These are phyloP conservation scores for Apodemia zela DNA, from an alignment of 2,888 invertebrate species.

Conservation along the genomic window DNA sequence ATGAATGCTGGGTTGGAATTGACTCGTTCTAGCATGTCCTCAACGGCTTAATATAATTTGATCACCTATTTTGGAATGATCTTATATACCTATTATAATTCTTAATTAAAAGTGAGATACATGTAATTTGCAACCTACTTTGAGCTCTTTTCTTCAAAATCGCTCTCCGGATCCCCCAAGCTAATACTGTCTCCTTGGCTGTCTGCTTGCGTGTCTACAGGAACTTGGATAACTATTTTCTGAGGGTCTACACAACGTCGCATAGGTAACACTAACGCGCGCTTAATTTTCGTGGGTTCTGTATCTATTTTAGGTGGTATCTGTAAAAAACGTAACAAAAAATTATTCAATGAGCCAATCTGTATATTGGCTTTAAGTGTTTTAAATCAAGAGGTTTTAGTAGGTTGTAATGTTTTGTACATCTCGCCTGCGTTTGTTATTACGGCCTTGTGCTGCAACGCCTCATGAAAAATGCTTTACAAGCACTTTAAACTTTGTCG, in stretches of 20 bases:
- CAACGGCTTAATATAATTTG: too few species aligned
- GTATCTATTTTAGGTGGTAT: slow-evolving; percentile 67
- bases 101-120: not conserved
- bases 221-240: slow-evolving; percentile 68
- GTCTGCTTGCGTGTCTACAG: slow-evolving; percentile 35
- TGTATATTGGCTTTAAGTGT: too few species aligned
- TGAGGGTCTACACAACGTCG: slow-evolving; percentile 56
- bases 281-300: slow-evolving; percentile 54
- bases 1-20: too few species aligned
- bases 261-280: slow-evolving; percentile 67
- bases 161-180: slow-evolving; percentile 51
- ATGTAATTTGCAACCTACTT: slow-evolving; percentile 22
- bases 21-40: too few species aligned
- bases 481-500: too few species aligned
- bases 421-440: too few species aligned
- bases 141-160: slow-evolving; percentile 43
- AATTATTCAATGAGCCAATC: not conserved
- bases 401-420: too few species aligned
- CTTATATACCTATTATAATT: too few species aligned
- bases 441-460: too few species aligned
- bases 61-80: too few species aligned
- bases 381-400: too few species aligned
- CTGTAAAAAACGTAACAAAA: slow-evolving; percentile 41
- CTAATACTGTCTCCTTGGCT: slow-evolving; percentile 50
- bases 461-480: too few species aligned